phyloP scores from a whole-genome alignment of 2,113 vertebrate species.

The Melanostigma gelatinosum region DNA sequence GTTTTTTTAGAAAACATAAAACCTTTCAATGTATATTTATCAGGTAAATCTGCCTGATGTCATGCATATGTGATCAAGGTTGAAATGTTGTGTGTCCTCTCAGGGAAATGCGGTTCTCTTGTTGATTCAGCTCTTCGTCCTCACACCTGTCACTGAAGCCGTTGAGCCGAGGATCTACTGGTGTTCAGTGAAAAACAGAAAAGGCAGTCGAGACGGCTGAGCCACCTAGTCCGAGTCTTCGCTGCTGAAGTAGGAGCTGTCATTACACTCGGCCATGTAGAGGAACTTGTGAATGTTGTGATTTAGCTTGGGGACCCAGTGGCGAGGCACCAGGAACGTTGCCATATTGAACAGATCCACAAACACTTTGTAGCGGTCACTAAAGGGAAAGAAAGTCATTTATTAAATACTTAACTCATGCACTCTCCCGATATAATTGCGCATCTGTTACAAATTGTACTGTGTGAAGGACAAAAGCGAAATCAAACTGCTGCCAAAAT shows the following conservation, averaged over 20 bases:
- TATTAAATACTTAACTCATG: background rate
- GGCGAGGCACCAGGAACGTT: slow-evolving; percentile 91
- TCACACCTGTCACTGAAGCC: background rate
- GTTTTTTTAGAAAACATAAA: too few relatives aligned
- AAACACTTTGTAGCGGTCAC: slow-evolving; percentile 98
- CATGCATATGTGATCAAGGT: too few relatives aligned
- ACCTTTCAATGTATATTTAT: too few relatives aligned
- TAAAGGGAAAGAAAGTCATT: slow-evolving; percentile 58
- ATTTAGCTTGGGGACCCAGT: slow-evolving; percentile 95
- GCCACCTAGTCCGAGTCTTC: slow-evolving; percentile 90
- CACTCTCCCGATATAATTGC: background rate
- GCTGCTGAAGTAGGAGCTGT: slow-evolving; percentile 98
- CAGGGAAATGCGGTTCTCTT: too few relatives aligned
- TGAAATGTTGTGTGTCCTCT: too few relatives aligned
- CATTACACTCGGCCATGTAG: slow-evolving; percentile 91
- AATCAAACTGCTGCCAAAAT: background rate
- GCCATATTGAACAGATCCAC: slow-evolving; percentile 98
- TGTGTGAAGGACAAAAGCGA: slow-evolving; percentile 9
- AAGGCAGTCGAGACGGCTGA: too few relatives aligned
- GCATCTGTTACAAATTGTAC: slow-evolving; percentile 6
- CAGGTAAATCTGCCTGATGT: too few relatives aligned
- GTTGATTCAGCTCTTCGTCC: background rate
- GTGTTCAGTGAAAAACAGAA: too few relatives aligned
- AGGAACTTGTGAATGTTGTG: slow-evolving; percentile 91
- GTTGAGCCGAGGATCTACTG: background rate